Conservation (phyloP, 37 sponge, comb jelly and placozoan genomes). For the Beroe forskalii region DNA sequence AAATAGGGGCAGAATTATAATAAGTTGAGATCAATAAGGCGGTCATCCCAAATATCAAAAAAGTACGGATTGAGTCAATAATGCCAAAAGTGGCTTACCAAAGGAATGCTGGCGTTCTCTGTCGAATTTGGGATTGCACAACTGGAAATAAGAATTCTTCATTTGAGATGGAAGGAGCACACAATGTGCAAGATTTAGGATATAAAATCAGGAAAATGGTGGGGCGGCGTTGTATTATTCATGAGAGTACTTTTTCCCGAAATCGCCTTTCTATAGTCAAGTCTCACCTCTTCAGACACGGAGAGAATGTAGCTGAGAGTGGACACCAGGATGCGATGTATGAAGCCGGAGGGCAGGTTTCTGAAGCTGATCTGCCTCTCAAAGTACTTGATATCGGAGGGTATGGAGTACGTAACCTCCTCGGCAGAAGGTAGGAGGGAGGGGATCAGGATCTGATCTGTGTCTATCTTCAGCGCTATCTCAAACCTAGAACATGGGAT, state of each 20-base stretch:
- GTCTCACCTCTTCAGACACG: background rate
- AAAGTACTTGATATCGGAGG: background rate
- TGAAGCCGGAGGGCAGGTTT: slow-evolving; percentile 1
- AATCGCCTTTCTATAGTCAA: no score
- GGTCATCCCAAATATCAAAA: no score
- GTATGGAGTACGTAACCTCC: background rate
- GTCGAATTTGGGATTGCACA: slow-evolving; percentile 6
- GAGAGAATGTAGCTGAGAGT: slow-evolving; percentile 18
- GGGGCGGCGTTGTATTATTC: background rate
- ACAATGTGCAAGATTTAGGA: background rate
- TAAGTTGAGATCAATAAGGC: no score
- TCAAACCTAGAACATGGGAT: no score
- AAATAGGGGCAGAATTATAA: no score
- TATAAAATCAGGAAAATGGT: background rate
- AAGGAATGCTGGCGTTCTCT: slow-evolving; percentile 20
- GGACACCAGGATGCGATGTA: slow-evolving; percentile 7
- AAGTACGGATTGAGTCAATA: no score
- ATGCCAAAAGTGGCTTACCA: no score
- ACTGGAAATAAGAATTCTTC: background rate
- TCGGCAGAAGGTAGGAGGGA: background rate
- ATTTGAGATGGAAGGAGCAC: background rate
- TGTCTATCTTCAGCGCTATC: slow-evolving; percentile 30
- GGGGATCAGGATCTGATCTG: slow-evolving; percentile 8
- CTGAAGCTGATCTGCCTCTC: slow-evolving; percentile 33
- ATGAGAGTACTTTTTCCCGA: background rate